phyloP scores from a whole-genome alignment of 2,888 invertebrate species.

The Lycocerus yunnanus region DNA sequence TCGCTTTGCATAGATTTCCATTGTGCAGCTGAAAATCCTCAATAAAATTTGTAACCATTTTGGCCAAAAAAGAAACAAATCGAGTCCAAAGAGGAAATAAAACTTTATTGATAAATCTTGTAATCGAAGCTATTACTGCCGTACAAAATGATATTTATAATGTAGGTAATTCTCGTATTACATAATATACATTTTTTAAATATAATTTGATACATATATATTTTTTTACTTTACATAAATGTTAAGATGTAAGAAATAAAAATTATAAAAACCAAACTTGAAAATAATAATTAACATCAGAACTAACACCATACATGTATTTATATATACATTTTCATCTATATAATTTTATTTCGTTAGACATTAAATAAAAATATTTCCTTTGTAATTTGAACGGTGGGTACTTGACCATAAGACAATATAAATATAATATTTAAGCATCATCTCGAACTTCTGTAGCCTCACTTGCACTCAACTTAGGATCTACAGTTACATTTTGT shows the following conservation, averaged over 20 bases:
- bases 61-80: neutral
- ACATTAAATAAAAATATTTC: neutral
- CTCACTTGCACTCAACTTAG: neutral
- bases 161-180: conserved; percentile 14
- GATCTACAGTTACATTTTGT: neutral
- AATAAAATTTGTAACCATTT: neutral
- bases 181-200: conserved; percentile 9
- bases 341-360: neutral
- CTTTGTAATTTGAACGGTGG: neutral
- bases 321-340: neutral
- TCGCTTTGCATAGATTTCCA: neutral
- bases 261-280: conserved; percentile 5
- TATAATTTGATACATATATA: conserved; percentile 16
- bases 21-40: neutral
- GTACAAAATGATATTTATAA: conserved; percentile 8
- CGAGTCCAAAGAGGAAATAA: neutral
- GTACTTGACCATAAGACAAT: no score
- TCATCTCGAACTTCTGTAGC: neutral
- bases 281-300: neutral
- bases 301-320: neutral
- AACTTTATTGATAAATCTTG: neutral
- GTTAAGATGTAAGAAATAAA: conserved; percentile 8
- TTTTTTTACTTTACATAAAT: conserved; percentile 19
- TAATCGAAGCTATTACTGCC: conserved; percentile 18
- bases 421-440: neutral